phyloP scores from a whole-genome alignment of 2,888 invertebrate genomes.

The Sericinus montela region DNA sequence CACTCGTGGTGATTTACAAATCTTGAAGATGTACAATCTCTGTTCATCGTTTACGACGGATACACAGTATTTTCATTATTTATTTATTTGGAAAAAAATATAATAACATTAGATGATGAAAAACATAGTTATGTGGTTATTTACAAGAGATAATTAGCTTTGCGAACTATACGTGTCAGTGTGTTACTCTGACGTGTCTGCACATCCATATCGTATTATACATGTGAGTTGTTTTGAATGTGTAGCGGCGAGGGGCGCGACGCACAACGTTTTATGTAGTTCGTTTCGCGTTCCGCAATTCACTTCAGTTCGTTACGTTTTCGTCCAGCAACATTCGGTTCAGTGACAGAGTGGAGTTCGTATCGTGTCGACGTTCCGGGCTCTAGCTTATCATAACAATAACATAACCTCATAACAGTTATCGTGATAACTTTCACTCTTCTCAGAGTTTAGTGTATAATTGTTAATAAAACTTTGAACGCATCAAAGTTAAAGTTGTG shows the following conservation, averaged over 20 bases:
- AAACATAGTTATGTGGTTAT: no score
- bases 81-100: no score
- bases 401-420: conserved; percentile 60
- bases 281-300: conserved; percentile 36
- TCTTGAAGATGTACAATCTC: no score
- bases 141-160: no score
- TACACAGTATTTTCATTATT: no score
- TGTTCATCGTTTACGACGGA: no score
- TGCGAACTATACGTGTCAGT: no score
- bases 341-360: conserved; percentile 53
- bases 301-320: conserved; percentile 24
- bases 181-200: no score
- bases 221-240: background rate
- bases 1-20: no score
- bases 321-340: conserved; percentile 25
- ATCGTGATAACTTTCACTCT: conserved; percentile 52
- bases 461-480: conserved; percentile 2
- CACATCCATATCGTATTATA: no score
- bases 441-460: conserved; percentile 15
- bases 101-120: no score
- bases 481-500: conserved; percentile 11
- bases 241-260: conserved; percentile 13
- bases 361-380: conserved; percentile 39
- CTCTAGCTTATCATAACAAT: conserved; percentile 40
- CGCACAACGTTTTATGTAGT: conserved; percentile 21